Percentiles rank a stretch among this genome's conserved stretches.
Evolutionary conservation across 2,113 vertebrate genomes (phyloP).

Genomic region (Sinocyclocheilus anophthalmus): DNA sequence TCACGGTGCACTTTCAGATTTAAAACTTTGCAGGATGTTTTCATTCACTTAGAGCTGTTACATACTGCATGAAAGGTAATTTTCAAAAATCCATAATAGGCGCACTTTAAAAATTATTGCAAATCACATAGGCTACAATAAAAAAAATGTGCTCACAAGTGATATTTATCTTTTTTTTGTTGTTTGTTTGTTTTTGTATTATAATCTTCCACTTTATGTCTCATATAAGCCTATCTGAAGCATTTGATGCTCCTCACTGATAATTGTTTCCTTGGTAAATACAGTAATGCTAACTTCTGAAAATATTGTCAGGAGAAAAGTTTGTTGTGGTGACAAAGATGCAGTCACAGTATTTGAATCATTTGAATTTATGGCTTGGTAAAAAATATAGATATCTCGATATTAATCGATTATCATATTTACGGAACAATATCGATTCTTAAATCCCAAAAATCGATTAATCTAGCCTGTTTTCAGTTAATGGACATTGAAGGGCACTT

Average conservation of each 20-base stretch:
- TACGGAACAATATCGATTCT: no score
- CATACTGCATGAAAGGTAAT: no score
- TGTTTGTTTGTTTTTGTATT: no score
- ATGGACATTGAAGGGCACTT: no score
- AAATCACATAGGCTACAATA: not conserved
- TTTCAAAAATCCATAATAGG: no score
- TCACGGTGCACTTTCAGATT: no score
- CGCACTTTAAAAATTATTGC: not conserved
- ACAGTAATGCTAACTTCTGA: not conserved
- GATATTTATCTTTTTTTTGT: not conserved
- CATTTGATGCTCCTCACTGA: not conserved
- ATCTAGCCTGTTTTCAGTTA: no score
- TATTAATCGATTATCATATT: no score
- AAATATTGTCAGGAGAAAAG: not conserved
- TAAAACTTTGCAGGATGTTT: no score
- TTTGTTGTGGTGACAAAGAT: not conserved
- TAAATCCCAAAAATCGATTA: no score
- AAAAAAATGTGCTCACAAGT: not conserved
- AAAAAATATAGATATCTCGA: no score
- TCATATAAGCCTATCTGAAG: not conserved
- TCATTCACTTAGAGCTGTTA: no score
- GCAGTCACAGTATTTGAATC: not conserved
- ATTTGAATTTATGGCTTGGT: not conserved
- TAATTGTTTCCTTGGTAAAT: not conserved
- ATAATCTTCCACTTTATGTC: not conserved